Percentiles rank a stretch among this genome's conserved stretches.
phyloP scores from a whole-genome alignment of 2,113 vertebrate species.

The Columba janthina region DNA sequence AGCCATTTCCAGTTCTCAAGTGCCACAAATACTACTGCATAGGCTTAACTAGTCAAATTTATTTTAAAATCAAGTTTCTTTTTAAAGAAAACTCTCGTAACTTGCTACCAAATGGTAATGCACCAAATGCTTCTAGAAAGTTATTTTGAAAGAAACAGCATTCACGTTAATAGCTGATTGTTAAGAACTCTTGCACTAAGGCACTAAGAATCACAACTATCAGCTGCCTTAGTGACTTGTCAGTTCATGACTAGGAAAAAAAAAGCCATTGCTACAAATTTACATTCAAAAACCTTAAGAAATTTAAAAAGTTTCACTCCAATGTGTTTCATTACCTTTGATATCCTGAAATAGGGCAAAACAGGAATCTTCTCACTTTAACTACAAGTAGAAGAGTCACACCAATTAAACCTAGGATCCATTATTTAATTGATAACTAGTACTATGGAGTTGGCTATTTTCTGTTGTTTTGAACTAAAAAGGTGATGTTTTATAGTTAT shows the following conservation, averaged over 20 bases:
- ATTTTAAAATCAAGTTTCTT: constrained; percentile 41
- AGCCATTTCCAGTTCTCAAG: constrained; percentile 7
- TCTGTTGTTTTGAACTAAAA: not conserved
- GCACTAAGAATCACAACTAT: constrained; percentile 2
- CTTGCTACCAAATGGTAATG: constrained; percentile 14
- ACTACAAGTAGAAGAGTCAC: not conserved
- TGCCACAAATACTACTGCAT: not conserved
- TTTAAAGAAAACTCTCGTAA: constrained; percentile 36
- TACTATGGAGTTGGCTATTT: not conserved
- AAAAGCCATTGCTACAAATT: not conserved
- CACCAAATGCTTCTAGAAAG: constrained; percentile 39
- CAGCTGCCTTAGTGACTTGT: not conserved
- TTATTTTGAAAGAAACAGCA: constrained; percentile 38
- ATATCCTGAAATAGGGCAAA: not conserved
- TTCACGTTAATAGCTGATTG: constrained; percentile 7
- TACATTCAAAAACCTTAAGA: not conserved
- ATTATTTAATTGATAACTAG: not conserved
- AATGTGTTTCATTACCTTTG: not conserved
- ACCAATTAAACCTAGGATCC: not conserved
- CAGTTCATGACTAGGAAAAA: not conserved
- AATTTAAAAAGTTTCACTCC: not conserved
- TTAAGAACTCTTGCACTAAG: too few relatives aligned
- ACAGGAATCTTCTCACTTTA: not conserved
- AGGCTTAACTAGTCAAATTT: constrained; percentile 39
- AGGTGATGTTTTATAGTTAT: not conserved